Conservation (phyloP, 2,888 invertebrate species). For the Adelphocoris suturalis region DNA sequence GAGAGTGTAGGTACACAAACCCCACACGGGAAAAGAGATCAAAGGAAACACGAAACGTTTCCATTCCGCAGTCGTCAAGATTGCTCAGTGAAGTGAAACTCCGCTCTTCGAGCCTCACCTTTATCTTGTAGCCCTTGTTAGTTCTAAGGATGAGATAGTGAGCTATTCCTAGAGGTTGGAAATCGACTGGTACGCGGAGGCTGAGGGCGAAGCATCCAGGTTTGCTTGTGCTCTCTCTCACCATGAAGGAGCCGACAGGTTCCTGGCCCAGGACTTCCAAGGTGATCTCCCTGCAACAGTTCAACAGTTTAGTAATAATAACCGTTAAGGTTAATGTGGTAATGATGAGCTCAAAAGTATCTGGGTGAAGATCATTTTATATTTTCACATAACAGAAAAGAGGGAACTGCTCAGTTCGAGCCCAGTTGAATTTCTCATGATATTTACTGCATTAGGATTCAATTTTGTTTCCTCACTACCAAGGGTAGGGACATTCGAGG, state of each 20-base stretch:
- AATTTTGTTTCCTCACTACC: too few species aligned
- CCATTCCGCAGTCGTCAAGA: conserved; percentile 21
- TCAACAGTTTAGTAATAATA: conserved; percentile 37
- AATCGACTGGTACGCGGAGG: conserved; percentile 93
- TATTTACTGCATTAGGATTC: too few species aligned
- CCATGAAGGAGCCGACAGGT: conserved; percentile 96
- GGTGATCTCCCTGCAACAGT: conserved; percentile 86
- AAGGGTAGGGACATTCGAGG: too few species aligned
- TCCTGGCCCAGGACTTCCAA: conserved; percentile 93
- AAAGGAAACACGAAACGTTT: conserved; percentile 2
- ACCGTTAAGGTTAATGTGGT: neutral
- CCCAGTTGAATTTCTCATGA: too few species aligned
- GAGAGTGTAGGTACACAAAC: conserved; percentile 1
- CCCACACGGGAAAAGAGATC: conserved; percentile 9
- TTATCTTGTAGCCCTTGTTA: conserved; percentile 93
- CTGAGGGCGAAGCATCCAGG: conserved; percentile 96
- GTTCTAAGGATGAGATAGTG: conserved; percentile 96
- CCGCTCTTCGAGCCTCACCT: conserved; percentile 82
- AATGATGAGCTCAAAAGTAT: too few species aligned
- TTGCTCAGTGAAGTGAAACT: neutral
- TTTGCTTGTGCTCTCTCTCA: conserved; percentile 95
- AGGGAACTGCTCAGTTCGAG: too few species aligned
- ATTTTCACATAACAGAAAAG: too few species aligned
- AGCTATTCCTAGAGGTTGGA: conserved; percentile 93
- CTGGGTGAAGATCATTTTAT: too few species aligned